Conservation (phyloP, 1,140 invertebrate species). For the Wiebesia pumilae region DNA sequence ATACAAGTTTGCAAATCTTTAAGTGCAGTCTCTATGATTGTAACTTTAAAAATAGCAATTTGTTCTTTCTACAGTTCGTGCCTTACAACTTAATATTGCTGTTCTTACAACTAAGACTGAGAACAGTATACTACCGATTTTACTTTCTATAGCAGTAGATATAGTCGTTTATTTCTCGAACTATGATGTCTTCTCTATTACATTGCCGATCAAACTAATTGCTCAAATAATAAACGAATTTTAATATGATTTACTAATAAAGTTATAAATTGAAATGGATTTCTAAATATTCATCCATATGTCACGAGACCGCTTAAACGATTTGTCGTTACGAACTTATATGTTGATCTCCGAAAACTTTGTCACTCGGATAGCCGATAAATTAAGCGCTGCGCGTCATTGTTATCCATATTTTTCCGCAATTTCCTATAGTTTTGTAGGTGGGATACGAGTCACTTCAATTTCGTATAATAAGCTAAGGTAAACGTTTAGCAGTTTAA, state of each 20-base stretch:
- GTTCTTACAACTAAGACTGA: background rate
- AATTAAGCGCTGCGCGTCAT: background rate
- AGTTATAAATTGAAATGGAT: background rate
- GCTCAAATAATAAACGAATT: background rate
- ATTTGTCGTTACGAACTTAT: background rate
- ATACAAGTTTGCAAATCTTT: background rate
- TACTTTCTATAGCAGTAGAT: background rate
- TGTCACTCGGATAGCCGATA: background rate
- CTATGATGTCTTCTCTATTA: background rate
- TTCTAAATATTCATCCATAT: background rate
- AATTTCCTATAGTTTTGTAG: background rate
- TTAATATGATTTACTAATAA: background rate
- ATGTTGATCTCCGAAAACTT: background rate
- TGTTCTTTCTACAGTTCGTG: background rate
- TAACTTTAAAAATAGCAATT: background rate
- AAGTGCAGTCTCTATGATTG: background rate
- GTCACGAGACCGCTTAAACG: background rate
- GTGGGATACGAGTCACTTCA: background rate
- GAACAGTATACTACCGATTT: background rate
- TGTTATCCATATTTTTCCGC: background rate
- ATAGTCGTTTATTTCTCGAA: background rate
- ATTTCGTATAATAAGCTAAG: background rate
- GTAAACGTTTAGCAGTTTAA: background rate
- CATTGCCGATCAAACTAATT: background rate
- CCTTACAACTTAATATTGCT: background rate